Evolutionary conservation across 1,140 invertebrate species (phyloP).

Genomic region (Ridgeia piscesae): DNA sequence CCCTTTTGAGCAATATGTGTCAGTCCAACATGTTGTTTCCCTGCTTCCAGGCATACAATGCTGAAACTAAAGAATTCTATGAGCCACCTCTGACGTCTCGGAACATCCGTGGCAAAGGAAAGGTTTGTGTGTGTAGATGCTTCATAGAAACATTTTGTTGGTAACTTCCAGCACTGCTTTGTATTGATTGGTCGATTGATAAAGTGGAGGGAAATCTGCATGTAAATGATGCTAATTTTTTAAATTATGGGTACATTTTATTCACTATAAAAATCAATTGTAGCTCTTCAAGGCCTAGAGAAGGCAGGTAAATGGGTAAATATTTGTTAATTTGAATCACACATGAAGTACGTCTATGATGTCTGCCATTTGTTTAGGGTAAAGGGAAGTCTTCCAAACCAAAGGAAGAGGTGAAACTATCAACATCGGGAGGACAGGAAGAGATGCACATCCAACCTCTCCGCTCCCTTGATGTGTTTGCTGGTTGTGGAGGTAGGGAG

Average conservation of each 20-base stretch:
- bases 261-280: conserved; percentile 26
- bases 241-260: neutral
- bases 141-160: neutral
- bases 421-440: conserved; percentile 28
- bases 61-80: conserved; percentile 62
- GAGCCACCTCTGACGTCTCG: conserved; percentile 67
- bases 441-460: conserved; percentile 61
- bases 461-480: conserved; percentile 80
- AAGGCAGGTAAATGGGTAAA: neutral
- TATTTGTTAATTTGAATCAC: neutral
- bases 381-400: conserved; percentile 62
- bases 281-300: conserved; percentile 61
- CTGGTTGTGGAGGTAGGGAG: conserved; percentile 77
- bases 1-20: neutral
- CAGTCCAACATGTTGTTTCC: neutral
- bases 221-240: neutral
- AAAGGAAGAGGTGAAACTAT: conserved; percentile 34
- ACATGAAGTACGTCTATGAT: neutral
- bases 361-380: conserved; percentile 53
- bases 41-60: conserved; percentile 64
- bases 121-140: conserved; percentile 48
- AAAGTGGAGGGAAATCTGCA: neutral
- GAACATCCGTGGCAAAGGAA: conserved; percentile 64
- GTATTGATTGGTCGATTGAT: neutral
- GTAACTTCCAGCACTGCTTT: neutral